These are phyloP conservation scores for Centruroides vittatus DNA, from an alignment of 1,140 invertebrate species.

Conservation along the genomic window DNA sequence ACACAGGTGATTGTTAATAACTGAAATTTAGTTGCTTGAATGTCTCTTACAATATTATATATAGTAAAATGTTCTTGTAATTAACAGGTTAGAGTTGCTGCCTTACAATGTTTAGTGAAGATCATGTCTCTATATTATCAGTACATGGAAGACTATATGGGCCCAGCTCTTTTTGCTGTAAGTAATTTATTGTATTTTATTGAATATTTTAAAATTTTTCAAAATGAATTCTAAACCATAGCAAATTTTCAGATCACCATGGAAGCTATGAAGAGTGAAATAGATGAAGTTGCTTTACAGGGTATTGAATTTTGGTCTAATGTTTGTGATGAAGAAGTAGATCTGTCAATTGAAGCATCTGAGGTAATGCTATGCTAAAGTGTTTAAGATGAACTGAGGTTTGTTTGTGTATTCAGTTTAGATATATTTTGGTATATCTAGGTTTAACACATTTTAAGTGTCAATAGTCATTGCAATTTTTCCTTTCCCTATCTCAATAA, in stretches of 20 bases:
- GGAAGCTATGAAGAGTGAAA: slow-evolving; percentile 94
- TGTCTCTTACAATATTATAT: neutral
- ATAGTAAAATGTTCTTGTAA: neutral
- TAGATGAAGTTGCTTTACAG: slow-evolving; percentile 90
- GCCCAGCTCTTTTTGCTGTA: slow-evolving; percentile 87
- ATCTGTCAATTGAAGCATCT: slow-evolving; percentile 83
- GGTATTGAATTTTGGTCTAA: slow-evolving; percentile 99
- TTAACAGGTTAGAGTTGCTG: slow-evolving; percentile 54
- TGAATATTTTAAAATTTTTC: neutral
- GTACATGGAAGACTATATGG: slow-evolving; percentile 99
- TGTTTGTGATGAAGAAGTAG: slow-evolving; percentile 98
- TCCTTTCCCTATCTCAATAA: too few species aligned
- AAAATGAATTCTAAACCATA: neutral
- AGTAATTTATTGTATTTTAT: slow-evolving; percentile 23
- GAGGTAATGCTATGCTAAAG: slow-evolving; percentile 38
- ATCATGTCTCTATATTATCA: slow-evolving; percentile 98
- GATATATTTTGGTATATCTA: neutral
- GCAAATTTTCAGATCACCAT: slow-evolving; percentile 61
- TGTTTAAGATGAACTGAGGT: slow-evolving; percentile 1
- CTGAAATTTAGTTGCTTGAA: neutral
- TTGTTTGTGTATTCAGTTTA: slow-evolving; percentile 10
- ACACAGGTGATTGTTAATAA: slow-evolving; percentile 47
- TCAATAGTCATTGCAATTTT: too few species aligned
- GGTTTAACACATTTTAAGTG: neutral
- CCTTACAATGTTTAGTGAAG: slow-evolving; percentile 95